phyloP scores from a whole-genome alignment of 2,888 invertebrate genomes.

The Cataglyphis rosenhaueri region DNA sequence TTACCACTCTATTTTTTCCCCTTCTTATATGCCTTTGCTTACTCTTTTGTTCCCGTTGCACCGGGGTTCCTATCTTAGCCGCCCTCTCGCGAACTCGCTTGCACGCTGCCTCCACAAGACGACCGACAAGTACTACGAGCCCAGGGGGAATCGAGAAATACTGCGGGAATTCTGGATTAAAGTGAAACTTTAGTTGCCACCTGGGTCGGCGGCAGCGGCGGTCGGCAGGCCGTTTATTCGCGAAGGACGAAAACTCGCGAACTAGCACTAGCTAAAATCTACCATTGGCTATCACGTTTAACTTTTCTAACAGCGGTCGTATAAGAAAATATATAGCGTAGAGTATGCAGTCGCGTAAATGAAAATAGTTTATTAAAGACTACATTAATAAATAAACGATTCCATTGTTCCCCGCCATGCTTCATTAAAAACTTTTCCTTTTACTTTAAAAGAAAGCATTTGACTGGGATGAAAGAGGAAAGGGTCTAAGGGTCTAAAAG shows the following conservation, averaged over 20 bases:
- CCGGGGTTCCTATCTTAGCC: constrained; percentile 19
- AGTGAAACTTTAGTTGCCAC: constrained; percentile 70
- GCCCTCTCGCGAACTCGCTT: constrained; percentile 30
- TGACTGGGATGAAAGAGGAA: background rate
- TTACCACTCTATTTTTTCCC: constrained; percentile 26
- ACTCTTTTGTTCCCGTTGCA: constrained; percentile 33
- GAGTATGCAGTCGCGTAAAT: background rate
- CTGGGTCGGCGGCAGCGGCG: constrained; percentile 41
- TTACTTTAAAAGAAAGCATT: background rate
- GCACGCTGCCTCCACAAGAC: constrained; percentile 34
- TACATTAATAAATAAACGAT: constrained; percentile 12
- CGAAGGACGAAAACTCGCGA: constrained; percentile 35
- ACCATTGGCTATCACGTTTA: constrained; percentile 4
- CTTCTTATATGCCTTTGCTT: constrained; percentile 22
- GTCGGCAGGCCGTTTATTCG: constrained; percentile 32
- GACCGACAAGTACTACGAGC: constrained; percentile 42
- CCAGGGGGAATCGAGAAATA: constrained; percentile 65
- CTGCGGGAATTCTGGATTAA: constrained; percentile 68
- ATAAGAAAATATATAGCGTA: background rate
- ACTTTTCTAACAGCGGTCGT: constrained; percentile 9
- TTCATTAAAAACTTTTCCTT: background rate
- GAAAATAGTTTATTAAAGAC: background rate
- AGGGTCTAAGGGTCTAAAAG: no score
- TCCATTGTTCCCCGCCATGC: background rate
- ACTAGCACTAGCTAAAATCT: constrained; percentile 20